Conservation (phyloP, 2,888 invertebrate genomes). For the Encarsia formosa region DNA sequence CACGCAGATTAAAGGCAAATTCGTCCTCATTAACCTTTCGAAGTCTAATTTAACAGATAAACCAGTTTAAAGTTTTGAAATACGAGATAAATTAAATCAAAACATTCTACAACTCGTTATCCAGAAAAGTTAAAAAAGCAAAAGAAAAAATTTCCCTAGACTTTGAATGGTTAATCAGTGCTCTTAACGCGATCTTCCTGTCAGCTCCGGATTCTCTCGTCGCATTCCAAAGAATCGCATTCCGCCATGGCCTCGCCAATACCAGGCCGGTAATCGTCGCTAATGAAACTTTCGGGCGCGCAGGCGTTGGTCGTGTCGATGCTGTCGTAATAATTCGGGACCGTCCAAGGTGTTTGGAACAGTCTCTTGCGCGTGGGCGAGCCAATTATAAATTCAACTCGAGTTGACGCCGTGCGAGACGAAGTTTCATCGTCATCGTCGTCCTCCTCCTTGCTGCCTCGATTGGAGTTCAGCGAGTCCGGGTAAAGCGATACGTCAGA, state of each 20-base stretch:
- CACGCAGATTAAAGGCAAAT: too few species aligned
- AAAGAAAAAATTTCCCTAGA: too few species aligned
- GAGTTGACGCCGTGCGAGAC: slow-evolving; percentile 50
- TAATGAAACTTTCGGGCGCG: too few species aligned
- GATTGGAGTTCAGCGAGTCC: slow-evolving; percentile 52
- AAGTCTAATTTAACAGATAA: too few species aligned
- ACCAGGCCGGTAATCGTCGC: slow-evolving; percentile 51
- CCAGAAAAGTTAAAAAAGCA: too few species aligned
- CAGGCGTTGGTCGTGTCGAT: slow-evolving; percentile 53
- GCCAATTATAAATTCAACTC: slow-evolving; percentile 55
- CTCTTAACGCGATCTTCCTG: too few species aligned
- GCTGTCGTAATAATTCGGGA: slow-evolving; percentile 61
- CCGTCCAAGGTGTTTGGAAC: slow-evolving; percentile 49
- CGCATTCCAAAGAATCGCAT: slow-evolving; percentile 56
- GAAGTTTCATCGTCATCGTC: slow-evolving; percentile 53
- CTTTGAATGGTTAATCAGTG: too few species aligned
- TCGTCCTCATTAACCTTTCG: too few species aligned
- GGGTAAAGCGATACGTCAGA: slow-evolving; percentile 48
- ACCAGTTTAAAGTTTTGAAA: too few species aligned
- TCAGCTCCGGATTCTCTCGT: not conserved
- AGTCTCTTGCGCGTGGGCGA: slow-evolving; percentile 48
- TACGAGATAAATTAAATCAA: too few species aligned
- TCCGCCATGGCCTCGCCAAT: slow-evolving; percentile 57
- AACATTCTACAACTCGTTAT: too few species aligned
- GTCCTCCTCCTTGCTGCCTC: not conserved